Evolutionary conservation across 2,113 vertebrate genomes (phyloP).

Genomic region (Poecilia latipinna): DNA sequence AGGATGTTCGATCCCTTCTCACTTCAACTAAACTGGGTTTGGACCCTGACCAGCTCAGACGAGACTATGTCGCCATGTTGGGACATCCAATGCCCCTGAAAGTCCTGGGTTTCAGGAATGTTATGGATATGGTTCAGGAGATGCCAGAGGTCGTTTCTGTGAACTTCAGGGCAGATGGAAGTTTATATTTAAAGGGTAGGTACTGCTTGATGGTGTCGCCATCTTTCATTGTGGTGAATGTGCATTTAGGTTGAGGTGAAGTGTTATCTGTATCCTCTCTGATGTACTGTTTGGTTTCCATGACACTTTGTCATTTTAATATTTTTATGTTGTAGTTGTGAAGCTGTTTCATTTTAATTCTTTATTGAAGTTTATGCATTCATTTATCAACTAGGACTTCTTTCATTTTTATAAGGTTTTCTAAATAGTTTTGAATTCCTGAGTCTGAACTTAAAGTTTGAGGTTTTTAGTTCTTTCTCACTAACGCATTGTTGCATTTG

Average conservation of each 20-base stretch:
- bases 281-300: too few relatives aligned
- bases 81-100: slow-evolving; percentile 84
- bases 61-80: slow-evolving; percentile 84
- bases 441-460: background rate
- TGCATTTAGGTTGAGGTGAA: too few relatives aligned
- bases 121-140: slow-evolving; percentile 85
- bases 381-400: background rate
- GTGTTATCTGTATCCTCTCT: too few relatives aligned
- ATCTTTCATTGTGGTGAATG: too few relatives aligned
- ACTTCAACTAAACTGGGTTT: slow-evolving; percentile 85
- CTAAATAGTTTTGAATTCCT: too few relatives aligned
- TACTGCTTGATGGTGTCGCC: background rate
- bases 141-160: slow-evolving; percentile 89
- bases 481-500: background rate
- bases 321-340: too few relatives aligned
- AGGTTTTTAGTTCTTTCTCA: background rate
- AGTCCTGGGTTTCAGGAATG: slow-evolving; percentile 82
- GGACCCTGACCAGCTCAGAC: slow-evolving; percentile 78
- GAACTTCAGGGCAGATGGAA: slow-evolving; percentile 64
- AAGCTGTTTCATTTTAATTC: background rate
- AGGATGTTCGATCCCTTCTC: slow-evolving; percentile 88
- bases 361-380: background rate
- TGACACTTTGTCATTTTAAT: too few relatives aligned
- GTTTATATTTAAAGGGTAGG: slow-evolving; percentile 81
- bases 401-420: background rate